Evolutionary conservation across 2,888 invertebrate genomes (phyloP).

Genomic region (Nipponacmea schrenckii): DNA sequence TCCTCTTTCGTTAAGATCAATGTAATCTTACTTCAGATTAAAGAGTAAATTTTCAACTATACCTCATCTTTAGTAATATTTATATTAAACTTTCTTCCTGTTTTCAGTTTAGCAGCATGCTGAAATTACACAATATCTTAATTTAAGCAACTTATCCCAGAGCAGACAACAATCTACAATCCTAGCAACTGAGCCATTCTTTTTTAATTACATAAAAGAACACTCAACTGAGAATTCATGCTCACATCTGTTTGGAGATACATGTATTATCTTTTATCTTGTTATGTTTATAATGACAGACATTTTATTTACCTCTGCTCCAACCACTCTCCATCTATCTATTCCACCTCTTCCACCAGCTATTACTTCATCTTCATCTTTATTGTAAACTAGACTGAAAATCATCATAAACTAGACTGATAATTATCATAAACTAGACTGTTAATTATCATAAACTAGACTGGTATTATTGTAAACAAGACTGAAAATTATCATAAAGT

Average conservation of each 20-base stretch:
- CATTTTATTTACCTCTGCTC: slow-evolving; percentile 40
- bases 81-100: slow-evolving; percentile 36
- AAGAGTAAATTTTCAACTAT: no score
- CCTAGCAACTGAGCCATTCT: no score
- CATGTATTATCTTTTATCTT: not conserved
- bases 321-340: slow-evolving; percentile 45
- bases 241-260: no score
- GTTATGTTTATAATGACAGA: not conserved
- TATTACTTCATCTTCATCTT: slow-evolving; percentile 51
- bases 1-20: no score
- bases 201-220: no score
- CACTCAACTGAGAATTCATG: no score
- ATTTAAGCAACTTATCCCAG: not conserved
- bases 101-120: slow-evolving; percentile 40
- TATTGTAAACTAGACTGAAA: slow-evolving; percentile 51
- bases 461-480: no score
- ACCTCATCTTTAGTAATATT: slow-evolving; percentile 43
- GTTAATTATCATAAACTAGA: not conserved
- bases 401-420: not conserved
- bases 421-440: slow-evolving; percentile 5
- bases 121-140: slow-evolving; percentile 27
- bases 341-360: slow-evolving; percentile 49
- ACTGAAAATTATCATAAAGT: no score
- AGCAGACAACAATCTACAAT: not conserved
- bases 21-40: no score